Base-by-base conservation (phyloP, 2,888 invertebrate species). In the Folsomia candida region DNA sequence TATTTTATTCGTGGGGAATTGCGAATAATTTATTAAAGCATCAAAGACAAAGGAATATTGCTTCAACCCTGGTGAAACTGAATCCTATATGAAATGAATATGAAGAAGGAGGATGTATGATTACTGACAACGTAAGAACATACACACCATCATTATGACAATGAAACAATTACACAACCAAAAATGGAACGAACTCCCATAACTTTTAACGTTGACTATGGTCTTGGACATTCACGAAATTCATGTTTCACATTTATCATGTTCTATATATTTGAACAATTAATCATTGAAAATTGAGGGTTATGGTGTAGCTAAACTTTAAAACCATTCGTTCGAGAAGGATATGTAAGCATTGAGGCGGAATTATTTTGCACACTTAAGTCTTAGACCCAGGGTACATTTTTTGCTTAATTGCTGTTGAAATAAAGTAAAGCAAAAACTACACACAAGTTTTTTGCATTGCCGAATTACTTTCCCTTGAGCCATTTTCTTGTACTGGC, bases 171-270 rank as follows among this genome's bases (percentile, higher is more conserved):
- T 37, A 14, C 37, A 37, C 14, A 37, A 37, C 37, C 37, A 37
- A 37, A 37, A 37, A 37, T 14, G 37, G 37, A 37, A 37, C 37
- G 14, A 37, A 37, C 4, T 37, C 37, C 37, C 37, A 37, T 37
- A 37, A 37, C 37, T 37, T 37, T 37, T 14, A 37, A 37, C 14
- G 37, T 37, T 37, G 37, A 37, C n/a, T n/a, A n/a, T n/a, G n/a
- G 14, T 37, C 37, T 37, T 37, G 37, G 37, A 9, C 37, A 14
- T 37, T 54, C 54, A 54, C 54, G 54, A 54, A 54, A 54, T 54
- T 20, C 54, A 54, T 54, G 54, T 54, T 54, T 54, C n/a, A 54
- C 37, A 37, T 37, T 37, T 37, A n/a, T 54, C 22, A 54, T 54
- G 18, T 54, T 20, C 20, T 54, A 54, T 22, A 54, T 20, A 22